Conservation (phyloP, 2,888 invertebrate genomes). For the Stenoptilia bipunctidactyla region DNA sequence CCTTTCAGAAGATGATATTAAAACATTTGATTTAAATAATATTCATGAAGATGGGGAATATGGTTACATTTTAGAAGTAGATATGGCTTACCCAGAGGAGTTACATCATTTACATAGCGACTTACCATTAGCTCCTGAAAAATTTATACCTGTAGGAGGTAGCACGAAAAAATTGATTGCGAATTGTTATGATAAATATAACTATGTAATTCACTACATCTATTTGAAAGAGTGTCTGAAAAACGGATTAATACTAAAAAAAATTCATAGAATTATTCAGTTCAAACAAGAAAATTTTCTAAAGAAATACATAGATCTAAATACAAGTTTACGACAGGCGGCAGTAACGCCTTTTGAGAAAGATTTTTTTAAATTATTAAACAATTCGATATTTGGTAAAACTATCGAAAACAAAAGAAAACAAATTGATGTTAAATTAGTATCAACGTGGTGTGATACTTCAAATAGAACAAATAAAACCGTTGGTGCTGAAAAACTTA, state of each 20-base stretch:
- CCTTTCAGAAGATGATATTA: conserved; percentile 9
- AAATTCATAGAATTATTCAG: conserved; percentile 3
- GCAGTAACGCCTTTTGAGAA: not conserved
- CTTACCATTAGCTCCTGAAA: conserved; percentile 12
- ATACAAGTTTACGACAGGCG: conserved; percentile 2
- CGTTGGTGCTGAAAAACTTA: conserved; percentile 4
- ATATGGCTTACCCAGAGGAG: conserved; percentile 12
- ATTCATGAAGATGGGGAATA: conserved; percentile 12
- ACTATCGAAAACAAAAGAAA: conserved; percentile 3
- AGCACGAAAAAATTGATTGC: conserved; percentile 16
- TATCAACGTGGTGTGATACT: conserved; percentile 6
- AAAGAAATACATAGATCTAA: conserved; percentile 17
- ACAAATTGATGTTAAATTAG: conserved; percentile 6
- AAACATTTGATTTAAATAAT: conserved; percentile 5
- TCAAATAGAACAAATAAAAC: conserved; percentile 7
- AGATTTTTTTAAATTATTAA: conserved; percentile 4
- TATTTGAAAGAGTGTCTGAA: conserved; percentile 11
- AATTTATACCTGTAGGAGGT: conserved; percentile 10
- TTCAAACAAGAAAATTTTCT: no score
- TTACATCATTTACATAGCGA: conserved; percentile 6
- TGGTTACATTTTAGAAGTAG: conserved; percentile 5
- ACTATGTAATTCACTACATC: conserved; percentile 23
- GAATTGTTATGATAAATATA: conserved; percentile 19
- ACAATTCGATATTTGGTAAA: conserved; percentile 6
- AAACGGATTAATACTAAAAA: no score